Evolutionary conservation across 2,113 vertebrate species (phyloP).

Genomic region (Silurus meridionalis): DNA sequence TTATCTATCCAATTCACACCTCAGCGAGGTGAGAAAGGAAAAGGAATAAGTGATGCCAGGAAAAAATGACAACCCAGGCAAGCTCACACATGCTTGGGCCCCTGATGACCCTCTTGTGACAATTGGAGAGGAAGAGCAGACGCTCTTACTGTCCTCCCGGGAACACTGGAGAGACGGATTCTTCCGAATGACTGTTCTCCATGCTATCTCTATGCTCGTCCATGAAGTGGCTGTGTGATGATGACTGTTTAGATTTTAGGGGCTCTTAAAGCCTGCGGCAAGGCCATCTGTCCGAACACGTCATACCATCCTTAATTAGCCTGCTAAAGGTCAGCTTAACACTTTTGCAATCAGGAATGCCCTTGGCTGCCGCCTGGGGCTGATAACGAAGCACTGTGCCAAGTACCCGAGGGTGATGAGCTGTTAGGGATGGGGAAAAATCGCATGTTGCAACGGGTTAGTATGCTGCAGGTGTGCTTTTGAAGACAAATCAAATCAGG

Average conservation of each 20-base stretch:
- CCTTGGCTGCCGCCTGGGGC: conserved; percentile 49
- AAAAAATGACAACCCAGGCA: conserved; percentile 46
- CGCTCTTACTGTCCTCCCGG: conserved; percentile 10
- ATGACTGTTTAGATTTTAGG: conserved; percentile 39
- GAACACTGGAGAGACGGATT: conserved; percentile 10
- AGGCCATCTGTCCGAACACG: conserved; percentile 35
- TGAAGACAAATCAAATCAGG: not conserved
- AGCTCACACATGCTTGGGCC: conserved; percentile 34
- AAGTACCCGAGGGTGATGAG: conserved; percentile 50
- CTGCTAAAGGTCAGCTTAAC: conserved; percentile 70
- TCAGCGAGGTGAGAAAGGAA: conserved; percentile 51
- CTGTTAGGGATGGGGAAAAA: not conserved
- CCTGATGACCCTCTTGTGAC: conserved; percentile 42
- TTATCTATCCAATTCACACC: conserved; percentile 65
- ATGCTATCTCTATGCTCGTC: conserved; percentile 39
- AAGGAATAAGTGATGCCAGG: conserved; percentile 14
- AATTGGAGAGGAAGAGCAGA: conserved; percentile 18
- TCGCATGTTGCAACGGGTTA: not conserved
- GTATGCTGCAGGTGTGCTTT: not conserved
- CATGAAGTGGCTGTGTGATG: conserved; percentile 50
- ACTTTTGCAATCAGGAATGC: conserved; percentile 59
- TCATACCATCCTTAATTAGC: conserved; percentile 61
- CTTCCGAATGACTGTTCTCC: conserved; percentile 22
- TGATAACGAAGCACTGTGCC: conserved; percentile 52
- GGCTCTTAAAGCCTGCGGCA: conserved; percentile 42